Evolutionary conservation across 92 coral and sea anemone genomes (phyloP).

Genomic region (Palythoa caribaeorum): DNA sequence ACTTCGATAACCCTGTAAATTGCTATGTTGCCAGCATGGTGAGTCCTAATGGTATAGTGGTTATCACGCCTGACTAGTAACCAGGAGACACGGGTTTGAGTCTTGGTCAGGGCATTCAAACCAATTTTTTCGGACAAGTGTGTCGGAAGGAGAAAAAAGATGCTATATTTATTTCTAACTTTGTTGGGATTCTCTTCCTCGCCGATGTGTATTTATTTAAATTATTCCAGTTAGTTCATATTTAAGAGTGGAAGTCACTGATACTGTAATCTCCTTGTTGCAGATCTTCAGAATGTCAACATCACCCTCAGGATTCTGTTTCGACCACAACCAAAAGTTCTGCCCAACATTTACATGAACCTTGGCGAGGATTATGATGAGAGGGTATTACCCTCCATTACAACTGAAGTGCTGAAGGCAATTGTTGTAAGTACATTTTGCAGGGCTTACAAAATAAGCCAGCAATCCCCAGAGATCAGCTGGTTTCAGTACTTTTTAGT

Average conservation of each 20-base stretch:
- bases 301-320: constrained; percentile 96
- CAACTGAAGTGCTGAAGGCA: constrained; percentile 97
- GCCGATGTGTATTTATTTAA: too few relatives aligned
- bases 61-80: too few relatives aligned
- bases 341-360: constrained; percentile 97
- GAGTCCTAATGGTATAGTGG: too few relatives aligned
- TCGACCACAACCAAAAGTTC: constrained; percentile 87
- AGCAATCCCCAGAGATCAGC: not conserved
- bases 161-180: too few relatives aligned
- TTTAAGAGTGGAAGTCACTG: not conserved
- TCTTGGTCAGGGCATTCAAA: too few relatives aligned
- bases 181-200: too few relatives aligned
- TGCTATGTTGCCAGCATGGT: too few relatives aligned
- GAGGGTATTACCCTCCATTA: constrained; percentile 96
- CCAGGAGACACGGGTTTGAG: too few relatives aligned
- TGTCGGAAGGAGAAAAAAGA: too few relatives aligned
- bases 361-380: constrained; percentile 99
- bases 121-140: too few relatives aligned
- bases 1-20: too few relatives aligned
- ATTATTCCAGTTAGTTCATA: too few relatives aligned
- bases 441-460: not conserved
- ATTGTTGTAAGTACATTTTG: constrained; percentile 81
- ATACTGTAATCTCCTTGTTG: not conserved
- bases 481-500: not conserved
- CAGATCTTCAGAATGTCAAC: constrained; percentile 97